Base-by-base conservation (phyloP, 35 echinoderm and acorn worm species). In the Apostichopus japonicus region DNA sequence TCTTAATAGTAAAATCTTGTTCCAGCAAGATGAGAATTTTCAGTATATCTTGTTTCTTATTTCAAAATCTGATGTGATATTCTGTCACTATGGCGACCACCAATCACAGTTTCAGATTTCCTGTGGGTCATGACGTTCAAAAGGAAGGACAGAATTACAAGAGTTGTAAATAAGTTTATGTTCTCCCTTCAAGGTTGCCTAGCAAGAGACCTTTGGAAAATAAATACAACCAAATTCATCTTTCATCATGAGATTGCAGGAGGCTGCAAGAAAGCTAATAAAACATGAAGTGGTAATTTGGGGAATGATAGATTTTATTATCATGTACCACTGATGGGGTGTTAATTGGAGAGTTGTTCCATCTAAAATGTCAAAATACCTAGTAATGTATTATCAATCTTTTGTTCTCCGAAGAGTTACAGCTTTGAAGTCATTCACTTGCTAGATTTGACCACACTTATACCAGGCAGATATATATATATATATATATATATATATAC, bases 91-190 rank as follows among this genome's bases (percentile, higher is more conserved):
- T 83, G 79, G 79, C 7, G 54, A 83, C 79, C 79, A 83, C 79
- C 79, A 83, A 83, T 83, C 79, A 83, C 51, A 83, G 79, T 83
- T 44, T 83, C 6, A 16, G 79, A 53, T 53, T 83, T 83, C 79
- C 79, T 83, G 79, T 53, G 11, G 8, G 8, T 83, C 79, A 53
- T 53, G 79, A 83, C 79, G 15, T 83, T 14, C 19, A 33, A n/a
- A 5, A 83, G 79, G 79, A 83, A 83, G 54, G 33, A 24, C 44
- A n/a, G 51, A 54, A 83, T 54, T 54, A 83, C 19, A 54, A 53
- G 53, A 83, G 27, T 51, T 54, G 79, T 53, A 83, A 83, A 83
- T 83, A 79, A 83, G 79, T 83, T 83, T 83, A 83, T 83, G 19
- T 33, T 53, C 79, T 55, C 79, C 54, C 10, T 9, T 67, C 33